Base-by-base conservation (phyloP, 2,113 vertebrate species). In the Aldabrachelys gigantea region DNA sequence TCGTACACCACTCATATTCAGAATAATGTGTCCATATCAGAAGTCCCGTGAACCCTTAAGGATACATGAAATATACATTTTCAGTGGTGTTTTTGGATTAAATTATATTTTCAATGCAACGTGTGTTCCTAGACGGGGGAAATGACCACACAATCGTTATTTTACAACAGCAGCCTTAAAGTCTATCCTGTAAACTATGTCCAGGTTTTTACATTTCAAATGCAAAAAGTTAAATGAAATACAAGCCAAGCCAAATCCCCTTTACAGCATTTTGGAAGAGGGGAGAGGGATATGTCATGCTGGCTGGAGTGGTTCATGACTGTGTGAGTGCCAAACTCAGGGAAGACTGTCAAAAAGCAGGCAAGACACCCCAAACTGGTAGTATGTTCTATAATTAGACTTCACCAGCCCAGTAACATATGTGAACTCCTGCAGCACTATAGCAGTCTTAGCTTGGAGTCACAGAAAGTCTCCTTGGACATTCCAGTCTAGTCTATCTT, bases 211-310 rank as follows among this genome's bases (percentile, higher is more conserved):
- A 86, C 35, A 80, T 88, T 89, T 80, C 44, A 84, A 69, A 82
- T 41, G 31, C 31, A 91, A 49, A 16, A 76, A 82, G 10, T 11
- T 53, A 81, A 17, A 10, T 84, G 38, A 92, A 75, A 85, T n/a
- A 79, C 79, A 85, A 87, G 22, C 80, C 53, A 87, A 72, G 2
- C 12, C 52, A 86, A 82, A 80, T 87, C 82, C 80, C 44, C 35
- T 52, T 24, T 88, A 29, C 3, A 24, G 9, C 17, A 6, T 35
- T 24, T 0, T 5, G 83, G 5, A 1, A 12, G 1, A 89, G 2
- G 19, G 4, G 6, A 80, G 29, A 57, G 1, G 2, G 3, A 10
- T 17, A 2, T 54, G 53, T 54, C 53, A 54, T 54, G 21, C 21
- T 54, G 53, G 53, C 53, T 22, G 53, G 53, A 54, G 8, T 21